Evolutionary conservation across 2,113 vertebrate genomes (phyloP), one percentile per base, ranked within the genome.

Genomic region (Ammodytes dubius): DNA sequence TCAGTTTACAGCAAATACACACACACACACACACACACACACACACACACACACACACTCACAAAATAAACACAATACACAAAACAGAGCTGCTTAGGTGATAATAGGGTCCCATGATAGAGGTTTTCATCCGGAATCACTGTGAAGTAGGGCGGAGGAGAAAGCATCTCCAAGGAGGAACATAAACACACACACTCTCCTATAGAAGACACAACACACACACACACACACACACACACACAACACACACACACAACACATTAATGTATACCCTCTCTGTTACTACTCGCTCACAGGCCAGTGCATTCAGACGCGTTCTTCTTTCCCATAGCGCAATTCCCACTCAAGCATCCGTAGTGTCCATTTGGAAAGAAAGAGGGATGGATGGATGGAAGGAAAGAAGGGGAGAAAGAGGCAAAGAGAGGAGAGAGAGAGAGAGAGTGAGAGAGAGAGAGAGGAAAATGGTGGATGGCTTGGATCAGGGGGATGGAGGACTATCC

Each of bases 111-210:
- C 69, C 81, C 56, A 81, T 75, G 77, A 77, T 64, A 70, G 74
- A 90, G 89, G 88, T 85, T 83, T 89, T 66, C 88, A 78, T 86
- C 85, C 80, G 86, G 88, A 81, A 69, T 78, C 79, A 73, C 81
- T 89, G 92, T 90, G 90, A 93, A 94, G 88, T 95, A 92, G 92
- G 92, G 91, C 84, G 71, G 69, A 90, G 87, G 84, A 91, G 89
- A 84, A 87, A 89, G 77, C 86, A 86, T 93, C 92, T 93, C 92
- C 87, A 73, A 93, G 92, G 92, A 91, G 85, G 37, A 88, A 74
- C 73, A 78, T 81, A 89, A 72, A 89, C 76, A 82, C 76, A 82
- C 65, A 74, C 71, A 87, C 78, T 85, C 46, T 81, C 74, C 69
- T 72, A 88, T 75, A 86, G 43, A 68, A 70, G 19, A 61, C 72